Conservation (phyloP, 2,797 vertebrate genomes). For the Limosa lapponica region DNA sequence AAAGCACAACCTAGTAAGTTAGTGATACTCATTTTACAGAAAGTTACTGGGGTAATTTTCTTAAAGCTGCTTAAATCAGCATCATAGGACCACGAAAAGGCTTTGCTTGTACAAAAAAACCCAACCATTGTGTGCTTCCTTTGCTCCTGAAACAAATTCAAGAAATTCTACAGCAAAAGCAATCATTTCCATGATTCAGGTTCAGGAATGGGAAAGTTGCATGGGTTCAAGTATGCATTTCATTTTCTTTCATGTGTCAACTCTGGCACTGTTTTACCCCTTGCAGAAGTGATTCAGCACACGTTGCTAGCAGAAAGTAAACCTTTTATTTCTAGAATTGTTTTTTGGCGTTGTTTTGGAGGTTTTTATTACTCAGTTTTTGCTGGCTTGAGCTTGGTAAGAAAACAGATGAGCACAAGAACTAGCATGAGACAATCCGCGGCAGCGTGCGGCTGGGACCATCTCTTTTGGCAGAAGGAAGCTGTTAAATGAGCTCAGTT, state of each 20-base stretch:
- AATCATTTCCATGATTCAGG: not conserved
- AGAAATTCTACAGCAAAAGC: not conserved
- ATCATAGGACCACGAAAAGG: not conserved
- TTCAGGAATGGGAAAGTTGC: not conserved
- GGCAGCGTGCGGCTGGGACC: not conserved
- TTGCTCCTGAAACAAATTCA: not conserved
- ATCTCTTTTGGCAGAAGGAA: conserved; percentile 26
- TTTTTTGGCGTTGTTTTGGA: not conserved
- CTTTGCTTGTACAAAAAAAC: not conserved
- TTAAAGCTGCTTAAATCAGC: not conserved
- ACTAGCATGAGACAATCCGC: not conserved
- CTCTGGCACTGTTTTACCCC: not conserved
- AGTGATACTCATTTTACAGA: not conserved
- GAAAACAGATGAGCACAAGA: conserved; percentile 7
- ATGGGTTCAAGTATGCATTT: not conserved
- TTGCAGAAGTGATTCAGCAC: not conserved
- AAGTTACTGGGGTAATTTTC: not conserved
- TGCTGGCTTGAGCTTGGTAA: not conserved
- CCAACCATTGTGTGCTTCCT: not conserved
- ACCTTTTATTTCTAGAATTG: not conserved
- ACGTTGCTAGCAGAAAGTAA: not conserved
- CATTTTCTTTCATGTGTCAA: not conserved
- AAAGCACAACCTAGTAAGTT: not conserved
- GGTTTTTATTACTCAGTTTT: not conserved
- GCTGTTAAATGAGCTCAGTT: conserved; percentile 39